A percentile compares a stretch with the other conserved stretches of the same genome.
Conservation (phyloP, 2,113 vertebrate species). For the Strix uralensis region DNA sequence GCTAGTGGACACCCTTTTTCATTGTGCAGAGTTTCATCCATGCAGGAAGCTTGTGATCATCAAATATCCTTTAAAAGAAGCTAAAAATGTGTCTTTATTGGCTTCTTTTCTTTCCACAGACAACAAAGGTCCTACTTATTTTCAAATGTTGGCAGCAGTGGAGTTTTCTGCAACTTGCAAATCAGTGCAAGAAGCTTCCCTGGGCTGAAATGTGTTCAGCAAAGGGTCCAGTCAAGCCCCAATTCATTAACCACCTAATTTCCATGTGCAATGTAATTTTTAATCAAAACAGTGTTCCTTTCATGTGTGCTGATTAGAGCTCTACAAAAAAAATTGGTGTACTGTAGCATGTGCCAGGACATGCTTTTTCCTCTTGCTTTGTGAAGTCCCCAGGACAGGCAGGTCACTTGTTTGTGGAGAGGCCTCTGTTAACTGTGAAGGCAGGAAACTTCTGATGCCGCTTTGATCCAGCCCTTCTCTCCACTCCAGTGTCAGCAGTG, state of each 20-base stretch:
- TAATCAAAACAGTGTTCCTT: neutral
- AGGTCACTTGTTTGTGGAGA: neutral
- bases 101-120: neutral
- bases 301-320: neutral
- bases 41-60: neutral
- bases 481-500: neutral
- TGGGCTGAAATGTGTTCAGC: neutral
- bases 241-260: neutral
- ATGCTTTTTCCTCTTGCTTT: neutral
- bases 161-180: constrained; percentile 17
- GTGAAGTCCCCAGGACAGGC: neutral
- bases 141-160: neutral
- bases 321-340: neutral
- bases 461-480: neutral
- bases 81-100: neutral
- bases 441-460: neutral
- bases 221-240: neutral
- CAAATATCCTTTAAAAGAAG: neutral
- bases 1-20: neutral
- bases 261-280: neutral
- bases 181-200: neutral
- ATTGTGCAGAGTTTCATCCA: neutral
- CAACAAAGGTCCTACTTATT: neutral
- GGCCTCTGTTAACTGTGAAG: neutral
- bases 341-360: neutral